Evolutionary conservation across 2,888 invertebrate genomes (phyloP), one percentile per base, ranked within the genome.

Genomic region (Bembecia ichneumoniformis): DNA sequence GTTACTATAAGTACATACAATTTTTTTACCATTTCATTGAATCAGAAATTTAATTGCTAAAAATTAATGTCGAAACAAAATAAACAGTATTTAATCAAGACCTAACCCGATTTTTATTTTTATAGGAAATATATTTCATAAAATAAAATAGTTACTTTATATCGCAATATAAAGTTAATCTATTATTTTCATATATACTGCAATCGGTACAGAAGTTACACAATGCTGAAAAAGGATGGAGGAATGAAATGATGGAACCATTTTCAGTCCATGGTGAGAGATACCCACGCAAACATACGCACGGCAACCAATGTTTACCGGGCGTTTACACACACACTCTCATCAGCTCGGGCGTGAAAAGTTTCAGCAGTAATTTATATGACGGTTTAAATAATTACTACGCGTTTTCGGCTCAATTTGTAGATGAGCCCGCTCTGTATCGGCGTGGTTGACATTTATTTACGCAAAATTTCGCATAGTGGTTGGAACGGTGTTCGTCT

Each of bases 311-410:
- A 55, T 63, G 57, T 62, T 59, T 61, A 64, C 64, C 62, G 57
- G 51, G 52, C 55, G 55, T 56, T 54, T 59, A 73, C 76, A 53
- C 80, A 73, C 77, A 75, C 79, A 64, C 28, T 34, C 53, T 54
- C 46, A 44, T 51, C 35, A 45, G 51, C 59, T 58, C 56, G 62
- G 69, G 77, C 77, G 81, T 82, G 84, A 86, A 87, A 87, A 86
- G 87, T 86, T 81, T 81, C 76, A 79, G 77, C 80, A 72, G 84
- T 87, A 86, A 87, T 86, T 86, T 86, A 86, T 87, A 86, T 83
- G 86, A 84, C 82, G 84, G 83, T 86, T 84, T 86, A 87, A 87
- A 87, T 87, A 86, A 86, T 86, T 87, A 86, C 84, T 78, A 65
- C 76, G 74, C 82, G 82, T 84, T 87, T 84, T 84, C 83, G 76